Base-by-base conservation (phyloP, 64 coral and sea anemone species). In the Pocillopora verrucosa region DNA sequence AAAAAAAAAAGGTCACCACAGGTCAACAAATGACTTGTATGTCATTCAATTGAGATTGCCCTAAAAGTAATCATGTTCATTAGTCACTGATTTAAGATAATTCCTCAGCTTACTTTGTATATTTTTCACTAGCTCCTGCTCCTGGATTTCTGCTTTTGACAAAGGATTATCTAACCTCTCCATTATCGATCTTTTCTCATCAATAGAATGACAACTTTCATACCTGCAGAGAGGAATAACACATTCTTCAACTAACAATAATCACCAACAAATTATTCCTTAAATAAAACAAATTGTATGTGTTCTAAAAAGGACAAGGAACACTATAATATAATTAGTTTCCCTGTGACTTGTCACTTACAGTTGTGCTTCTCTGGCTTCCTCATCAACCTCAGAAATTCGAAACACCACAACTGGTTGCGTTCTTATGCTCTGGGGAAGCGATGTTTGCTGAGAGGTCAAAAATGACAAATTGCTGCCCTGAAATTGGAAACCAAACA, bases 371-470 rank as follows among this genome's bases (percentile, higher is more conserved):
- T 99, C 84, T 70, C 87, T 95, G 0, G 93, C 84, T 37, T 93
- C 83, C 56, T 93, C 94, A 87, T 99, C 97, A 80, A 99, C 83
- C 22, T 99, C 93, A 78, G 93, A 95, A 77, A 99, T 87, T 13
- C 97, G 88, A 77, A 99, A 92, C n/a, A 92, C 88, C 24, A 99
- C 94, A 19, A 93, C 76, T 64, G 83, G 88, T 36, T 91, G 92
- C 60, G 82, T 76, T 30, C 79, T 91, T 62, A 99, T 58, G 67
- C 84, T 99, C 73, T 99, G 89, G 2, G 97, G 97, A 51, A 99
- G 79, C 17, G 93, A 93, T 16, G 84, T 91, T 89, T 99, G 97
- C 58, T 80, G 82, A 73, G 85, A 74, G 61, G 97, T 99, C 35
- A 59, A 72, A 77, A 99, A 95, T 62, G 94, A 93, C 36, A 99